Evolutionary conservation across 2,888 invertebrate genomes (phyloP), one percentile per base, ranked within the genome.

Genomic region (Pyrochroa serraticornis): DNA sequence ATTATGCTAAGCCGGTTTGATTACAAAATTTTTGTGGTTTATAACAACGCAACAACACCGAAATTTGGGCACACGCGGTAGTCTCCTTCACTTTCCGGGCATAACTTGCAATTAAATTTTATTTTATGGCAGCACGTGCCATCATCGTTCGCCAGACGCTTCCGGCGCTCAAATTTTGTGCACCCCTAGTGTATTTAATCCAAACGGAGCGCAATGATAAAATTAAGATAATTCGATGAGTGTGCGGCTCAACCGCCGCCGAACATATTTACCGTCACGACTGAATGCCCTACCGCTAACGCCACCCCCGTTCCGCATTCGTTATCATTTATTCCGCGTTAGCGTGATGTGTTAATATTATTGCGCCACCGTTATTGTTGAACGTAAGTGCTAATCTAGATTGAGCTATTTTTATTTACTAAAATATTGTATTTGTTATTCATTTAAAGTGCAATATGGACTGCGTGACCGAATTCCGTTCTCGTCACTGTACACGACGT

Each of bases 291-390:
- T 9, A 38, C 38, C 31, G 1, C 12, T 13, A 48, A 9, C 48
- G 12, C 14, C 32, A n/a, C 34, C 33, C 12, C n/a, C 32, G 22
- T 49, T 13, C 46, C 32, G 31, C 42, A 36, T 51, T 53, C 53
- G 60, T 64, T 66, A 62, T 65, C 64, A 66, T 63, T 68, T 65
- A 61, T 60, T 57, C 60, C 38, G 46, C 39, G 61, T 58, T 68
- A 60, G 66, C 66, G 68, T 68, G 68, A 66, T 62, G 63, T 66
- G 61, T 66, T 66, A 65, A 65, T 68, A 68, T 68, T 65, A 68
- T 63, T 63, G 63, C 62, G 47, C 10, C 51, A 33, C 9, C 43
- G 39, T 48, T 58, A 47, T 47, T 58, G 52, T 42, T 52, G 47
- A 51, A 41, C 47, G 52, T 48, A 53, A 58, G 58, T 48, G 58